phyloP scores from a whole-genome alignment of 2,888 invertebrate species.

The Brachyopa scutellaris region DNA sequence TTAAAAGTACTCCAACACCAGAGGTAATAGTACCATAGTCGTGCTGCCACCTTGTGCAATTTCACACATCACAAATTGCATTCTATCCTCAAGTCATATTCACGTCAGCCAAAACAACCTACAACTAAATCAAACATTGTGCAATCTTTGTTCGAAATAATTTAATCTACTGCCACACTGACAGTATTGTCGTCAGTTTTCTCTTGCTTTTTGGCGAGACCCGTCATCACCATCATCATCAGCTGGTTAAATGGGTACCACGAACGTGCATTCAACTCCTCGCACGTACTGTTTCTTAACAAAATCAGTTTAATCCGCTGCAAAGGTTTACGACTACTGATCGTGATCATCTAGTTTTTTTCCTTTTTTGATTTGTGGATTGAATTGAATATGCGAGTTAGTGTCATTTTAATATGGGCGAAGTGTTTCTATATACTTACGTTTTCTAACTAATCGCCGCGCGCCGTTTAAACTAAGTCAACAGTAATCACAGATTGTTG shows the following conservation, averaged over 20 bases:
- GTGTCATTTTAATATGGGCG: too few relatives aligned
- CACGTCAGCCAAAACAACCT: too few relatives aligned
- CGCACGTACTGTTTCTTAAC: constrained; percentile 34
- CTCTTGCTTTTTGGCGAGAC: constrained; percentile 7
- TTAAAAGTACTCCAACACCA: too few relatives aligned
- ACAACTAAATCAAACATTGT: too few relatives aligned
- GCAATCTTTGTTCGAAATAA: constrained; percentile 15
- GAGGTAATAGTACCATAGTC: too few relatives aligned
- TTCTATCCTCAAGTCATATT: too few relatives aligned
- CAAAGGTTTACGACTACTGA: not conserved
- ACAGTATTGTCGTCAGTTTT: not conserved
- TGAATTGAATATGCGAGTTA: too few relatives aligned
- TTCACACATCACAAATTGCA: too few relatives aligned
- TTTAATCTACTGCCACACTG: constrained; percentile 3
- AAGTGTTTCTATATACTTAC: not conserved
- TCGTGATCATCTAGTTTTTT: constrained; percentile 24
- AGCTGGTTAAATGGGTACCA: not conserved
- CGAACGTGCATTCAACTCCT: constrained; percentile 7
- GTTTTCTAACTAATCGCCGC: too few relatives aligned
- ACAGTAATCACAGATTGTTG: too few relatives aligned
- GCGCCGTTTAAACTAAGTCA: too few relatives aligned
- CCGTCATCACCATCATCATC: constrained; percentile 11
- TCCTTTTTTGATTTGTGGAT: not conserved
- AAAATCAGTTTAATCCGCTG: constrained; percentile 1
- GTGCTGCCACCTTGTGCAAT: too few relatives aligned